Evolutionary conservation across 2,797 vertebrate species (phyloP).

Genomic region (Neopelma chrysocephalum): DNA sequence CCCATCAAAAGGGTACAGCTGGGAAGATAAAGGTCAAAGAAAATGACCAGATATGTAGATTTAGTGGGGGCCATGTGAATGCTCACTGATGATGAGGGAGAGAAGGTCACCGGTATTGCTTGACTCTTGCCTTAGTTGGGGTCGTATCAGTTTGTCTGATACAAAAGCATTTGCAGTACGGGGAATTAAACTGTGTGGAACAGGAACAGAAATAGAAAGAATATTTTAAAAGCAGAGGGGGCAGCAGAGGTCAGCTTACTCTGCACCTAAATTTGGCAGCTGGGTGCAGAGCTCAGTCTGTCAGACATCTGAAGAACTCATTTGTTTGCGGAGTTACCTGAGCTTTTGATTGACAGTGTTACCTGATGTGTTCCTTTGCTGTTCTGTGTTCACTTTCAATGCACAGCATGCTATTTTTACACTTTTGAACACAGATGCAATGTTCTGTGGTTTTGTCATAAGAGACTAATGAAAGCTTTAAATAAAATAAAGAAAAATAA

Average conservation of each 20-base stretch:
- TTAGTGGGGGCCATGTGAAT: background rate
- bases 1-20: conserved; percentile 9
- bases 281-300: conserved; percentile 27
- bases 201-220: conserved; percentile 73
- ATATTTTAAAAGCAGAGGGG: conserved; percentile 47
- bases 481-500: background rate
- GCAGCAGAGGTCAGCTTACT: conserved; percentile 52
- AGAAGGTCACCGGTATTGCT: background rate
- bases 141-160: background rate
- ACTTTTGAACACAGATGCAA: background rate
- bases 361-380: conserved; percentile 2
- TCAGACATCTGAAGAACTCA: conserved; percentile 60
- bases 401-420: conserved; percentile 32
- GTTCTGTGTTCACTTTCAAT: background rate
- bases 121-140: background rate
- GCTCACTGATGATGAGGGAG: background rate
- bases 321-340: conserved; percentile 69
- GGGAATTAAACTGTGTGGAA: background rate
- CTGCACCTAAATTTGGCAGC: conserved; percentile 60
- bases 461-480: conserved; percentile 7
- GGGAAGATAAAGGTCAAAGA: conserved; percentile 9
- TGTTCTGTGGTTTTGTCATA: conserved; percentile 5
- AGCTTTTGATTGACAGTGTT: conserved; percentile 43
- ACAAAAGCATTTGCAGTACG: conserved; percentile 23
- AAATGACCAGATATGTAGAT: conserved; percentile 43